Evolutionary conservation across 2,888 invertebrate species (phyloP), one percentile per base, ranked within the genome.

Genomic region (Cynaeus angustus): DNA sequence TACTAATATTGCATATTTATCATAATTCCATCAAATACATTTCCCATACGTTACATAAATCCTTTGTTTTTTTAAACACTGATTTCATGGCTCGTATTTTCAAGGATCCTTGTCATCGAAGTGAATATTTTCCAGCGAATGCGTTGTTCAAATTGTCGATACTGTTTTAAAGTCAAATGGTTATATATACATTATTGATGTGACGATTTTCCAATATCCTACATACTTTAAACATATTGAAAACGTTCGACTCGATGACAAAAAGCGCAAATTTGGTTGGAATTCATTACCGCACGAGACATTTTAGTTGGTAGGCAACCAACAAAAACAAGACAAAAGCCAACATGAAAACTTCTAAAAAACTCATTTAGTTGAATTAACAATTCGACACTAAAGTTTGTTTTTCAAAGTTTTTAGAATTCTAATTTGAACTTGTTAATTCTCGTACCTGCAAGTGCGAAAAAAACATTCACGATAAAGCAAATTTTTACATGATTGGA

Each of bases 121-220:
- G 12, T 16, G 14, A 46, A 16, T 46, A 46, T 21, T 50, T 28
- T 10, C 9, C n/a, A 28, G 13, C 21, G 9, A 21, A 48, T 48
- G 41, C 8, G 26, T 26, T n/a, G n/a, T n/a, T 50, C 10, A 48
- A 48, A 16, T 46, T 21, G 46, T 16, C n/a, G 30, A 52, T 52
- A 28, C 41, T 41, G 28, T 55, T 33, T 55, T 56, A 41, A 43
- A 33, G 7, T 53, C 28, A 37, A 56, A 38, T 43, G 12, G 7
- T 7, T 41, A 41, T 7, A 37, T 28, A 13, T 43, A n/a, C 43
- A 41, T 58, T 43, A 41, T 58, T 43, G 28, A 58, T 58, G 58
- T 43, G 43, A 30, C 58, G 58, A 13, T 43, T 58, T 58, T 58
- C 58, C 58, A 43, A 58, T 58, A 58, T 26, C 30, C 43, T 43